Evolutionary conservation across 2,888 invertebrate genomes (phyloP).

Genomic region (Pterobdella sp.): DNA sequence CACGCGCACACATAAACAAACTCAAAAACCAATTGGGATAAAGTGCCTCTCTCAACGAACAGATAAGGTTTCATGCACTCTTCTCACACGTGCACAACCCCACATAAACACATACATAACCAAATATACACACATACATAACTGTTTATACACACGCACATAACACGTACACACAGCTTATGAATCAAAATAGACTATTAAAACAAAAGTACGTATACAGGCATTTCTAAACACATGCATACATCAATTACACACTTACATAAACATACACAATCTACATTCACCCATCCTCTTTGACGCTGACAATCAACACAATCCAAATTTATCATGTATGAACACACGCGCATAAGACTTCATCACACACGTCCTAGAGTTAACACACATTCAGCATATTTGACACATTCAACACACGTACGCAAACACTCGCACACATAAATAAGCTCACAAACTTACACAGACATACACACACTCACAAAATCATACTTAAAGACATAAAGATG

Average conservation of each 20-base stretch:
- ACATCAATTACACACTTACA: slow-evolving; percentile 4
- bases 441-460: background rate
- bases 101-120: background rate
- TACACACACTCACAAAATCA: background rate
- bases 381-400: background rate
- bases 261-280: slow-evolving; percentile 8
- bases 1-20: background rate
- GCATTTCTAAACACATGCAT: background rate
- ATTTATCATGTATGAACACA: background rate
- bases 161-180: background rate
- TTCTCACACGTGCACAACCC: background rate
- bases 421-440: background rate
- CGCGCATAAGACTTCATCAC: background rate
- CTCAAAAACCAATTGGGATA: background rate
- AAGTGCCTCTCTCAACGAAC: background rate
- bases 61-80: background rate
- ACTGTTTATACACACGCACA: background rate
- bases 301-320: background rate
- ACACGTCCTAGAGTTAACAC: background rate
- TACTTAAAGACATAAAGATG: too few relatives aligned
- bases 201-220: background rate
- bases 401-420: background rate
- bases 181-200: background rate
- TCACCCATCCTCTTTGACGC: background rate
- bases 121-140: background rate